Base-by-base conservation (phyloP, 2,113 vertebrate genomes). In the Pyrgilauda ruficollis region DNA sequence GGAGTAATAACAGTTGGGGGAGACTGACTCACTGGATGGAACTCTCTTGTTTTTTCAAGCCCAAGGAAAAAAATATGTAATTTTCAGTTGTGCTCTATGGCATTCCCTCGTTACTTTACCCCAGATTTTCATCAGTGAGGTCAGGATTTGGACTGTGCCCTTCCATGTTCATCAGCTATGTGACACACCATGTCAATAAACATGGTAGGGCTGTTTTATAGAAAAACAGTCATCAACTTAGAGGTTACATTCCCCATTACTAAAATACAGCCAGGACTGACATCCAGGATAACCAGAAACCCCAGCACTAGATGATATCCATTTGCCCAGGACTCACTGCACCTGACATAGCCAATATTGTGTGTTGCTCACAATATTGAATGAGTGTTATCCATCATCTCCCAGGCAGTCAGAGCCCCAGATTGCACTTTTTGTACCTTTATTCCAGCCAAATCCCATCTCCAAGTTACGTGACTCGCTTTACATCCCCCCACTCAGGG, bases 1-100 rank as follows among this genome's bases (percentile, higher is more conserved):
- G 41, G 35, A 94, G 12, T 43, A 96, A 75, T 68, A 84, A 79
- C 76, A 92, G 61, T 81, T 92, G 92, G 56, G 79, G 94, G 52
- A 94, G 86, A 69, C 68, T 96, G 93, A 95, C 72, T 95, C 92
- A 95, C 72, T 94, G 72, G 31, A 89, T 79, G 61, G 50, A 96
- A 91, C 67, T 90, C 67, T 94, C 55, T 64, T 81, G 7, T 76
- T 87, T 92, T 91, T 89, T 89, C 2, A 30, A 95, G 61, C 77
- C 67, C 58, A 79, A 64, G 87, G 87, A 46, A 95, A 94, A 95
- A 94, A 90, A 37, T 2, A 77, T 31, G 70, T 95, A 80, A 93
- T 90, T 81, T 93, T 74, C 16, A 68, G 83, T 92, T 81, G 52
- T 56, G 26, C n/a, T 95, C 62, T 28, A 13, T 3, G 55, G 59